Evolutionary conservation across 2,797 vertebrate genomes (phyloP).

Genomic region (Cercopithecus mitis): DNA sequence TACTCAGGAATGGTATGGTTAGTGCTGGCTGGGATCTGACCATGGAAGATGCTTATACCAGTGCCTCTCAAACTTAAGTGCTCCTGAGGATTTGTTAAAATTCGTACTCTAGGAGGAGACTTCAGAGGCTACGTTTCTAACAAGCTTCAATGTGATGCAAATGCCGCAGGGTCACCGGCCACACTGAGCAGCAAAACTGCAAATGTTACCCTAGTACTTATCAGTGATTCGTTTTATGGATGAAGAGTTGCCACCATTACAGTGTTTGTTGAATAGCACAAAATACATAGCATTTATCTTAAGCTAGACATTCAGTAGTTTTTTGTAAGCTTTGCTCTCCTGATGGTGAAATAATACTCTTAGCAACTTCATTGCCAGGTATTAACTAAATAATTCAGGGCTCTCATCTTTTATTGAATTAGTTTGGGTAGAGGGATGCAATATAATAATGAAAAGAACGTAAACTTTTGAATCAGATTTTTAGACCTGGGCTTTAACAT

Average conservation of each 20-base stretch:
- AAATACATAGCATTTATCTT: not conserved
- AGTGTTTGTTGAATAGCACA: not conserved
- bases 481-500: not conserved
- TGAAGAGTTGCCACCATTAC: not conserved
- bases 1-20: not conserved
- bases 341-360: slow-evolving; percentile 21
- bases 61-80: not conserved
- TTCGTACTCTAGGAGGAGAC: not conserved
- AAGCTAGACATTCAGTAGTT: slow-evolving; percentile 21
- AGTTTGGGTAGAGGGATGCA: not conserved
- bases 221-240: not conserved
- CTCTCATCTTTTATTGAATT: not conserved
- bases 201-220: not conserved
- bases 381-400: not conserved
- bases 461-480: slow-evolving; percentile 46
- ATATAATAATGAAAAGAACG: not conserved
- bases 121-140: not conserved
- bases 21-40: not conserved
- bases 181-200: not conserved
- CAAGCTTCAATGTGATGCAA: not conserved
- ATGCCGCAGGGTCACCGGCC: not conserved
- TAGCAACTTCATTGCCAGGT: slow-evolving; percentile 23
- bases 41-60: not conserved
- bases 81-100: not conserved
- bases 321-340: slow-evolving; percentile 4